These are phyloP conservation scores for Gastrophysa polygoni DNA, from an alignment of 2,888 invertebrate species.

Conservation along the genomic window DNA sequence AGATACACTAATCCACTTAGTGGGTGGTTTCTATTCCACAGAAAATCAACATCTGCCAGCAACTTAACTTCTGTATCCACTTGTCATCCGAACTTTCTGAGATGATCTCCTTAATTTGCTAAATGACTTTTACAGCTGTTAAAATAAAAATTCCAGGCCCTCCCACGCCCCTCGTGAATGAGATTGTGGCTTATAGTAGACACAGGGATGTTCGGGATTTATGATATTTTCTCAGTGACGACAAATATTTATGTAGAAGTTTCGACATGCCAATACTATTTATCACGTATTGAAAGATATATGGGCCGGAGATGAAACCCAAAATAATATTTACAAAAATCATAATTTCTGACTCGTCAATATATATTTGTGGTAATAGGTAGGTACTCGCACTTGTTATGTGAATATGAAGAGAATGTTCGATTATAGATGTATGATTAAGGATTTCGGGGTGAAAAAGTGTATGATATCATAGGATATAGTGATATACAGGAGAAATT, in stretches of 20 bases:
- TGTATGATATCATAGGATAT: no score
- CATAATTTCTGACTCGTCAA: no score
- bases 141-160: conserved; percentile 41
- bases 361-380: no score
- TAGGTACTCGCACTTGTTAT: no score
- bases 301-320: neutral
- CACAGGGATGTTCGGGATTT: conserved; percentile 30
- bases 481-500: no score
- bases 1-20: conserved; percentile 23
- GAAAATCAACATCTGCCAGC: conserved; percentile 26
- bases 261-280: conserved; percentile 8
- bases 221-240: conserved; percentile 28
- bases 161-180: conserved; percentile 11
- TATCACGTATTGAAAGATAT: conserved; percentile 3
- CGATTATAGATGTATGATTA: no score
- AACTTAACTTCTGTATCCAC: conserved; percentile 29
- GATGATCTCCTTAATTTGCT: conserved; percentile 44
- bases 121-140: conserved; percentile 49
- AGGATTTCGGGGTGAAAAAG: no score
- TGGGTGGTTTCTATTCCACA: conserved; percentile 29
- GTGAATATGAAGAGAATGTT: no score
- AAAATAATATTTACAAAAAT: no score
- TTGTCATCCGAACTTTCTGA: conserved; percentile 29
- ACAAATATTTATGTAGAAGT: conserved; percentile 31
- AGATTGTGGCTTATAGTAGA: neutral